Evolutionary conservation across 2,888 invertebrate species (phyloP).

Genomic region (Busseola fusca): DNA sequence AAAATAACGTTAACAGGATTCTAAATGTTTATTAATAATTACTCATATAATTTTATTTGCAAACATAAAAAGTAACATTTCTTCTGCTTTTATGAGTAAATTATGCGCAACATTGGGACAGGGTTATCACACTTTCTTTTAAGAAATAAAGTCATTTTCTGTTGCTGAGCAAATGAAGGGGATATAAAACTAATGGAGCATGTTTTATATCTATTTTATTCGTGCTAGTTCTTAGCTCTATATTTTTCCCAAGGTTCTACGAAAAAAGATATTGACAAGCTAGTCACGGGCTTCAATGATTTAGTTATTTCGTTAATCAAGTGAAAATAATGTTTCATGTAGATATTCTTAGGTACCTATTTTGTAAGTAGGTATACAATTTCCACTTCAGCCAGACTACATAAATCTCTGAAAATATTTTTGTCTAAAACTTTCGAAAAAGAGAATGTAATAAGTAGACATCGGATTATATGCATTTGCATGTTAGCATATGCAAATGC

Average conservation of each 20-base stretch:
- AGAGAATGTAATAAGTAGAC: not conserved
- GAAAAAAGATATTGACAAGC: slow-evolving; percentile 5
- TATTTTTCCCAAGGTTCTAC: slow-evolving; percentile 19
- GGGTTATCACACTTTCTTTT: slow-evolving; percentile 8
- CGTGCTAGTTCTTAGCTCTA: slow-evolving; percentile 28
- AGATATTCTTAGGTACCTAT: not conserved
- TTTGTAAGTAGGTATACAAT: not conserved
- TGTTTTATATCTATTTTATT: slow-evolving; percentile 50
- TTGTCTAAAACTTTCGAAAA: not conserved
- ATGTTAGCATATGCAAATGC: too few species aligned
- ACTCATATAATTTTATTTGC: not conserved
- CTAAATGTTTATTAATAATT: slow-evolving; percentile 9
- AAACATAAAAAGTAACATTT: not conserved
- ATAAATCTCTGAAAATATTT: not conserved
- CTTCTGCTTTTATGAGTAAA: slow-evolving; percentile 1
- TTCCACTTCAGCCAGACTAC: not conserved
- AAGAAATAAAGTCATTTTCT: slow-evolving; percentile 30
- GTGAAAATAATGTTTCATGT: not conserved
- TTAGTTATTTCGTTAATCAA: not conserved
- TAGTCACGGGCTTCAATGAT: not conserved
- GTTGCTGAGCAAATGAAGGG: slow-evolving; percentile 40
- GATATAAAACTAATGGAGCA: slow-evolving; percentile 51
- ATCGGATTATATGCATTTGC: too few species aligned
- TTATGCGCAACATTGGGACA: slow-evolving; percentile 5
- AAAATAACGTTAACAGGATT: slow-evolving; percentile 2